Base-by-base conservation (phyloP, 2,797 vertebrate species). In the Meda fulgida region DNA sequence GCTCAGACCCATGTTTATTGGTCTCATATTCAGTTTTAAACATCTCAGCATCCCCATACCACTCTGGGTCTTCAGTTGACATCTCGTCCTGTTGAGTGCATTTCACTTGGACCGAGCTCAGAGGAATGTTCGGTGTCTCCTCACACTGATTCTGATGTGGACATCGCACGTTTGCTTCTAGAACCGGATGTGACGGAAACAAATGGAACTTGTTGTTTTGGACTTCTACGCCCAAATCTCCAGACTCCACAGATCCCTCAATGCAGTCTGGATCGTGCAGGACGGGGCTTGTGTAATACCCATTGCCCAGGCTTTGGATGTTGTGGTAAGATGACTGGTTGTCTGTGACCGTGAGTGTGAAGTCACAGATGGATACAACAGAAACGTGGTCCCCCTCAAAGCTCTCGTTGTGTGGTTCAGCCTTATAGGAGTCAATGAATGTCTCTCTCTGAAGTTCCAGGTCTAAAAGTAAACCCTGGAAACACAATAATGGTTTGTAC, bases 401-500 rank as follows among this genome's bases (percentile, higher is more conserved):
- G 19, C 29, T 77, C 36, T 83, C 77, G 5, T 82, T 82, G 23
- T 79, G 78, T 43, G 65, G 43, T 23, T 13, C 46, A 29, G n/a
- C 4, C 18, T 58, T 31, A 29, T 46, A 60, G 8, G 7, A 48
- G 55, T 67, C 80, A 63, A 46, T 21, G 21, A 81, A 31, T 2
- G 60, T 60, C n/a, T n/a, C 18, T 0, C 72, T 83, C 38, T 79
- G 60, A 76, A 71, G 66, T 26, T 89, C 87, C 1, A 84, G 77
- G n/a, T 92, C 90, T 0, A 58, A 85, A 80, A 84, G 69, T 13
- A 91, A 71, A 0, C 79, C 84, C 94, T 94, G 38, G 48, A 79
- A 84, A 26, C 16, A 31, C 8, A 75, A 11, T n/a, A 83, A 65
- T 5, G 3, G 4, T 60, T 81, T 16, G 11, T 31, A 69, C 26